Evolutionary conservation across 2,888 invertebrate species (phyloP).

Genomic region (Tribolium freemani): DNA sequence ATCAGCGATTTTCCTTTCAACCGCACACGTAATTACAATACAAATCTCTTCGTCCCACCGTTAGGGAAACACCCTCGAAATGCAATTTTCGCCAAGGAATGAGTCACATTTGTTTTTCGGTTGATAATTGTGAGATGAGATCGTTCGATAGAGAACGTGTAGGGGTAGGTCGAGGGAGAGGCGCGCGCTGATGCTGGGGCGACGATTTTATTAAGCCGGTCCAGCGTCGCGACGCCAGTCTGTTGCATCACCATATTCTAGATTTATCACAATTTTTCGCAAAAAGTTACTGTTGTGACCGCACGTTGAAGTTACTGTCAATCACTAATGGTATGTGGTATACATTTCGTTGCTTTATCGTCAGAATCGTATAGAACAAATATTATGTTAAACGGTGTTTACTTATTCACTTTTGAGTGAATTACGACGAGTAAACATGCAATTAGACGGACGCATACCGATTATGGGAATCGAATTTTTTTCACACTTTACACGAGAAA

Average conservation of each 20-base stretch:
- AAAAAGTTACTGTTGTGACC: slow-evolving; percentile 47
- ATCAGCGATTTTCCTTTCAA: slow-evolving; percentile 27
- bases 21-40: slow-evolving; percentile 24
- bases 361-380: slow-evolving; percentile 11
- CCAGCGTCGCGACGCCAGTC: slow-evolving; percentile 58
- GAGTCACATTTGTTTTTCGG: slow-evolving; percentile 28
- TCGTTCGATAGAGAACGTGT: slow-evolving; percentile 33
- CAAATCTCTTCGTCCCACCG: slow-evolving; percentile 7
- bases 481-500: slow-evolving; percentile 11
- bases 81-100: slow-evolving; percentile 13
- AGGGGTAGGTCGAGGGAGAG: slow-evolving; percentile 58
- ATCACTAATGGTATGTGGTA: slow-evolving; percentile 15
- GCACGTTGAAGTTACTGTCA: slow-evolving; percentile 50
- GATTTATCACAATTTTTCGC: slow-evolving; percentile 1
- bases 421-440: slow-evolving; percentile 36
- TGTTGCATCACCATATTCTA: slow-evolving; percentile 34
- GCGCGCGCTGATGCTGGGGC: slow-evolving; percentile 55
- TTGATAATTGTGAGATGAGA: slow-evolving; percentile 34
- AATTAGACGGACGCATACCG: slow-evolving; percentile 33
- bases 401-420: slow-evolving; percentile 31
- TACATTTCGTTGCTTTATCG: neutral
- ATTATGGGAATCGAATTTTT: slow-evolving; percentile 4
- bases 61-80: slow-evolving; percentile 17
- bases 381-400: slow-evolving; percentile 35
- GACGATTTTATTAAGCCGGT: slow-evolving; percentile 51